Evolutionary conservation across 2,113 vertebrate genomes (phyloP).

Genomic region (Odobenus rosmarus): DNA sequence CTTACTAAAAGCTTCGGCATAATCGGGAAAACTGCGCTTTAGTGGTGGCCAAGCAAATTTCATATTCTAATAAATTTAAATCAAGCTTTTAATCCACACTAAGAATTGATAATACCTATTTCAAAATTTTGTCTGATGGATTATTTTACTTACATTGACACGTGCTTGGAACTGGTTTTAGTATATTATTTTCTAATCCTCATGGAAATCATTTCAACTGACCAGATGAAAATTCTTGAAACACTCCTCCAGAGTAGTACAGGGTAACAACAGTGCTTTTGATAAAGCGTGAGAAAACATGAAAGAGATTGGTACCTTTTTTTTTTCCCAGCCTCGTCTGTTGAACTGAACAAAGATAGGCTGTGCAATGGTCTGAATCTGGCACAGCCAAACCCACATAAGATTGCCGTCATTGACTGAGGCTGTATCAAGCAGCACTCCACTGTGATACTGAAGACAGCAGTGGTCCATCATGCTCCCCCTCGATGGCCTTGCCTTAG

Average conservation of each 20-base stretch:
- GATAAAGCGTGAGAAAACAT: neutral
- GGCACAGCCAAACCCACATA: neutral
- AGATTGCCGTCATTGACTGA: neutral
- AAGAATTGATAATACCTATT: neutral
- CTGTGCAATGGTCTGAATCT: neutral
- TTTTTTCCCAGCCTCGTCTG: neutral
- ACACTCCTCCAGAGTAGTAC: neutral
- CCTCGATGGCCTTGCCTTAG: neutral
- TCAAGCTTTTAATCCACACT: neutral
- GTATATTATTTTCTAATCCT: constrained; percentile 11
- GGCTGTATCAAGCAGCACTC: too few species aligned
- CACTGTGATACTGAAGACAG: too few species aligned
- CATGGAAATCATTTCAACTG: neutral
- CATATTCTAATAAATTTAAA: constrained; percentile 31
- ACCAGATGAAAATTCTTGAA: neutral
- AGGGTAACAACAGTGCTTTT: neutral
- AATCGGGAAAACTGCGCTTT: neutral
- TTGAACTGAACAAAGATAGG: neutral
- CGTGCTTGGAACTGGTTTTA: neutral
- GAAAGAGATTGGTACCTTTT: neutral
- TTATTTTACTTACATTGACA: constrained; percentile 23
- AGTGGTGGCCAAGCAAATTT: neutral
- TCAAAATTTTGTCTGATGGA: neutral
- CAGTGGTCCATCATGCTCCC: neutral
- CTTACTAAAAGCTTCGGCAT: neutral